phyloP scores from a whole-genome alignment of 2,113 vertebrate genomes.

The Platysteira castanea region DNA sequence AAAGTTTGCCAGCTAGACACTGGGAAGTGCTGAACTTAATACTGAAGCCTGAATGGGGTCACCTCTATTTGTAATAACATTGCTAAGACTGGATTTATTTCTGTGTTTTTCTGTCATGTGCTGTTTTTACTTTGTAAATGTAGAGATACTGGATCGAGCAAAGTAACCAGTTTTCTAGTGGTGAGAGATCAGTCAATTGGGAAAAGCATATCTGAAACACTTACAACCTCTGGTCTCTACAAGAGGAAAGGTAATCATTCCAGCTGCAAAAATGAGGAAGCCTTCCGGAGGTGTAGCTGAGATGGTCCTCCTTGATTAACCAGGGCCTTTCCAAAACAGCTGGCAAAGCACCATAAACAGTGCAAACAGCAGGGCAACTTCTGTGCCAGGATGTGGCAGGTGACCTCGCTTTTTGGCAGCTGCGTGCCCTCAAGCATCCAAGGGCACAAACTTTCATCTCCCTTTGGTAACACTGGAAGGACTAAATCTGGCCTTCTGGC shows the following conservation, averaged over 20 bases:
- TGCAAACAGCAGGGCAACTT: not conserved
- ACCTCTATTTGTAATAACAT: not conserved
- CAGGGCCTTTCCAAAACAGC: not conserved
- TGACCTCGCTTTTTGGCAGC: not conserved
- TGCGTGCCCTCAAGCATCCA: not conserved
- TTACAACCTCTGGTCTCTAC: not conserved
- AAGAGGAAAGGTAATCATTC: not conserved
- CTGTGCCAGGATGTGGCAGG: not conserved
- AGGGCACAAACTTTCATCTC: not conserved
- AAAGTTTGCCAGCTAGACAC: not conserved
- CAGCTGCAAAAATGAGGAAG: not conserved
- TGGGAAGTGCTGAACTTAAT: not conserved
- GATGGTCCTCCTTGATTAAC: not conserved
- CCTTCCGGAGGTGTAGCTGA: not conserved
- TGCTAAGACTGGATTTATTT: not conserved
- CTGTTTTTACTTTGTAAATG: not conserved
- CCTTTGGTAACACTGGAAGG: not conserved
- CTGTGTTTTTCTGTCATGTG: not conserved
- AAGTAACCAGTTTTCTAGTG: not conserved
- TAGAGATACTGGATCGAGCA: not conserved
- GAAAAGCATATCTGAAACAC: not conserved
- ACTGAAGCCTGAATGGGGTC: not conserved
- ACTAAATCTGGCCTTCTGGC: not conserved
- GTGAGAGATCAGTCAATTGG: not conserved
- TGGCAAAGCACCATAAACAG: accelerated